These are phyloP conservation scores for Dreissena rostriformis DNA, from an alignment of 1,140 invertebrate genomes.

Conservation along the genomic window DNA sequence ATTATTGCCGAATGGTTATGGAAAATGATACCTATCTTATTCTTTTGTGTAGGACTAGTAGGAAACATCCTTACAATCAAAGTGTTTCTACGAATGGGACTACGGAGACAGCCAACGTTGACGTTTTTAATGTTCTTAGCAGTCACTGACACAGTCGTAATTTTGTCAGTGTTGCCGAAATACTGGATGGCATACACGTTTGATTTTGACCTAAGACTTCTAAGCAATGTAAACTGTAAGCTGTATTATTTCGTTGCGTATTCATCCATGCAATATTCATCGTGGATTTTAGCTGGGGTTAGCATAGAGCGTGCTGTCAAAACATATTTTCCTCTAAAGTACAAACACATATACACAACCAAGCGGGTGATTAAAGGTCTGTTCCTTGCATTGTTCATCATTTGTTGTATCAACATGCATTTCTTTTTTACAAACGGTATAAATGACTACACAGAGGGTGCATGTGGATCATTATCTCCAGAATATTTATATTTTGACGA, in stretches of 20 bases:
- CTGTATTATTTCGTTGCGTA: conserved; percentile 70
- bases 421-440: conserved; percentile 70
- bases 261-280: conserved; percentile 67
- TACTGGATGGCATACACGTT: conserved; percentile 64
- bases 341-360: conserved; percentile 57
- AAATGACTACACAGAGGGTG: conserved; percentile 18
- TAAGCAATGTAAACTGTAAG: conserved; percentile 61
- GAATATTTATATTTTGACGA: conserved; percentile 63
- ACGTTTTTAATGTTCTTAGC: conserved; percentile 61
- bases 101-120: conserved; percentile 41
- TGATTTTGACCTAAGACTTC: conserved; percentile 60
- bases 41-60: conserved; percentile 57
- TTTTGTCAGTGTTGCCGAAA: conserved; percentile 61
- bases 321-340: conserved; percentile 63
- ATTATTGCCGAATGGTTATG: conserved; percentile 46
- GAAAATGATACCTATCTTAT: conserved; percentile 49
- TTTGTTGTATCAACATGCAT: conserved; percentile 62
- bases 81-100: conserved; percentile 44
- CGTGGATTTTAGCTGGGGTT: conserved; percentile 73
- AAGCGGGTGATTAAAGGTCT: conserved; percentile 42
- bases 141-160: conserved; percentile 62
- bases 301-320: conserved; percentile 68
- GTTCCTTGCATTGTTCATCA: conserved; percentile 49
- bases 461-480: conserved; percentile 31
- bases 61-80: conserved; percentile 61